Percentiles rank a stretch among this genome's conserved stretches.
Evolutionary conservation across 2,888 invertebrate species (phyloP).

Genomic region (Patella ulyssiponensis): DNA sequence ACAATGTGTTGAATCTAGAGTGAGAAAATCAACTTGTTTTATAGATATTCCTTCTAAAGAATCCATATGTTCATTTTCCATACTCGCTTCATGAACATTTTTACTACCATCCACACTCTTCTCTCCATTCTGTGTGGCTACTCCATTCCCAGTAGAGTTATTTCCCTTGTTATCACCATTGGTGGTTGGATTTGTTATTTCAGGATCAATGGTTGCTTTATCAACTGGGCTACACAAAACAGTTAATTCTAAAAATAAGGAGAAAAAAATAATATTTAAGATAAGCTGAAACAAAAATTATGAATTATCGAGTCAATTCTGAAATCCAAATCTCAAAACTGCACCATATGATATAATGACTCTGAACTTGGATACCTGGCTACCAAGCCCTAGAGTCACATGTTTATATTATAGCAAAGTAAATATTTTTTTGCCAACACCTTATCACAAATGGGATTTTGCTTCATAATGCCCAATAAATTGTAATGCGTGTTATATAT

Average conservation of each 20-base stretch:
- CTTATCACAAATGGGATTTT: too few relatives aligned
- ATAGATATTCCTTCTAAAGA: slow-evolving; percentile 44
- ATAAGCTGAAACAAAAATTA: not conserved
- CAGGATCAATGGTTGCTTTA: slow-evolving; percentile 29
- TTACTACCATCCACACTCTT: not conserved
- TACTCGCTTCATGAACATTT: not conserved
- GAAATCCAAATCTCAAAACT: too few relatives aligned
- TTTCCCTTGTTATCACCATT: slow-evolving; percentile 3
- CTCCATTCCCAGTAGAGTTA: slow-evolving; percentile 9
- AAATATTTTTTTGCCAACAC: too few relatives aligned
- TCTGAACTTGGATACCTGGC: too few relatives aligned
- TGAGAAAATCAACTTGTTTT: slow-evolving; percentile 56
- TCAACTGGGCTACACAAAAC: slow-evolving; percentile 62
- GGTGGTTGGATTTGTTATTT: slow-evolving; percentile 9
- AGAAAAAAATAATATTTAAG: not conserved
- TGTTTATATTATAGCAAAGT: too few relatives aligned
- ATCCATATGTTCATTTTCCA: slow-evolving; percentile 9
- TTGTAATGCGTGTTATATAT: too few relatives aligned
- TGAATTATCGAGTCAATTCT: too few relatives aligned
- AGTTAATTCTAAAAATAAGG: slow-evolving; percentile 49
- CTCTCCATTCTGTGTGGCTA: slow-evolving; percentile 17
- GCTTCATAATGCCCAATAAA: too few relatives aligned
- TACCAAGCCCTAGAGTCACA: too few relatives aligned
- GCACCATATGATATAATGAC: too few relatives aligned
- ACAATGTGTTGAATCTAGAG: slow-evolving; percentile 50